Conservation (phyloP, 2,113 vertebrate genomes). For the Calidris pygmaea region DNA sequence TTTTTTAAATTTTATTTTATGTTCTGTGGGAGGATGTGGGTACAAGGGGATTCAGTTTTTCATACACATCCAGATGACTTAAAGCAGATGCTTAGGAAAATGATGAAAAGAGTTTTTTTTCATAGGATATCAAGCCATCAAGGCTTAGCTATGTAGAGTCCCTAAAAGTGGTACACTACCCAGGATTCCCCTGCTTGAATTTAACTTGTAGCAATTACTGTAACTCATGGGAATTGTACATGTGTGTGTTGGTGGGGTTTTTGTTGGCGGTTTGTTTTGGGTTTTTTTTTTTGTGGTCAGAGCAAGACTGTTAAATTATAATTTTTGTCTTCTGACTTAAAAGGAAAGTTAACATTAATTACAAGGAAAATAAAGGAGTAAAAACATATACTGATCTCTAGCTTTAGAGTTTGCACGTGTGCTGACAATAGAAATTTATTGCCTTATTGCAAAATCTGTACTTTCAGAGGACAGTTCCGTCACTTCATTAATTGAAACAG, state of each 20-base stretch:
- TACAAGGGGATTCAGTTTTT: neutral
- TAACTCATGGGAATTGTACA: rapidly evolving
- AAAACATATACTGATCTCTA: neutral
- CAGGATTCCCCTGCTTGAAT: neutral
- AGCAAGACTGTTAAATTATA: neutral
- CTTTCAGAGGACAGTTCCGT: neutral
- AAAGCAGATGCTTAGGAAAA: neutral
- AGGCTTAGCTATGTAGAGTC: neutral
- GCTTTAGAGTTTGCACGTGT: neutral
- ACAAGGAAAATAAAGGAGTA: neutral
- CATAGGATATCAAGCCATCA: neutral
- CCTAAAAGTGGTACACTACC: neutral
- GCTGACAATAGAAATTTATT: neutral
- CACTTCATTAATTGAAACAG: slow-evolving; percentile 11
- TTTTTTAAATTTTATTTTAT: neutral
- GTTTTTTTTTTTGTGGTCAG: neutral
- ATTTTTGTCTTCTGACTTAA: neutral
- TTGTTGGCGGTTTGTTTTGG: neutral
- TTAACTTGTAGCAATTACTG: neutral
- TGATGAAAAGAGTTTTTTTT: neutral
- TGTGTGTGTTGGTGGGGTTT: neutral
- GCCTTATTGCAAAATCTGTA: neutral
- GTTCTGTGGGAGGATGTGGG: neutral
- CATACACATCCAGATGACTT: neutral
- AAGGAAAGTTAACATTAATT: neutral